A percentile compares a stretch with the other conserved stretches of the same genome.
Conservation (phyloP, 2,113 vertebrate genomes). For the Thalassoma bifasciatum region DNA sequence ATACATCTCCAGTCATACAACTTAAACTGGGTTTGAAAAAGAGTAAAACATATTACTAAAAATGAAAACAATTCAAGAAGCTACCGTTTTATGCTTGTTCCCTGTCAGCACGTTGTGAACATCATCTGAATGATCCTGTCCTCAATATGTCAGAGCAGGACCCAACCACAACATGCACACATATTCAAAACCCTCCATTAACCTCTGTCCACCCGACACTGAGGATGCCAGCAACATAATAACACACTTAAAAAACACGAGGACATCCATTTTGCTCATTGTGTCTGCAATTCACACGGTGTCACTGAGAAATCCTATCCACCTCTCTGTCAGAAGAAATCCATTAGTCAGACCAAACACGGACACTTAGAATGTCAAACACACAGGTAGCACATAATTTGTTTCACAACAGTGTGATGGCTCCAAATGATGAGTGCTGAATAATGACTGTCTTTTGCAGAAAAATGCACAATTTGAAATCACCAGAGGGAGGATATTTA, state of each 20-base stretch:
- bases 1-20: no score
- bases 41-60: neutral
- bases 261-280: constrained; percentile 49
- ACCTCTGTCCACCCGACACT: constrained; percentile 31
- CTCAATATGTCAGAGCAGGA: constrained; percentile 6
- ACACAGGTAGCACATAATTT: constrained; percentile 67
- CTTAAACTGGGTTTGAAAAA: no score
- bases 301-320: constrained; percentile 62
- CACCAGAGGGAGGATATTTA: constrained; percentile 34
- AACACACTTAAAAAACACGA: constrained; percentile 52
- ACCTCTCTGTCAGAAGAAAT: constrained; percentile 65
- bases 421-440: constrained; percentile 54
- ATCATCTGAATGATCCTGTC: constrained; percentile 7
- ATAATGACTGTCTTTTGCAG: constrained; percentile 48
- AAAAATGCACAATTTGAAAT: constrained; percentile 53
- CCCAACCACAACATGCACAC: constrained; percentile 32
- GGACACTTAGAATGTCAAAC: constrained; percentile 69
- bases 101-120: neutral
- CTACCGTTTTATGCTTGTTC: neutral
- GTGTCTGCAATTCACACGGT: constrained; percentile 58
- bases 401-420: constrained; percentile 65
- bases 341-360: constrained; percentile 74
- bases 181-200: constrained; percentile 32
- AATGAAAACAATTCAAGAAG: neutral
- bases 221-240: constrained; percentile 37